Evolutionary conservation across 2,888 invertebrate genomes (phyloP), one percentile per base, ranked within the genome.

Genomic region (Ectemnius continuus): DNA sequence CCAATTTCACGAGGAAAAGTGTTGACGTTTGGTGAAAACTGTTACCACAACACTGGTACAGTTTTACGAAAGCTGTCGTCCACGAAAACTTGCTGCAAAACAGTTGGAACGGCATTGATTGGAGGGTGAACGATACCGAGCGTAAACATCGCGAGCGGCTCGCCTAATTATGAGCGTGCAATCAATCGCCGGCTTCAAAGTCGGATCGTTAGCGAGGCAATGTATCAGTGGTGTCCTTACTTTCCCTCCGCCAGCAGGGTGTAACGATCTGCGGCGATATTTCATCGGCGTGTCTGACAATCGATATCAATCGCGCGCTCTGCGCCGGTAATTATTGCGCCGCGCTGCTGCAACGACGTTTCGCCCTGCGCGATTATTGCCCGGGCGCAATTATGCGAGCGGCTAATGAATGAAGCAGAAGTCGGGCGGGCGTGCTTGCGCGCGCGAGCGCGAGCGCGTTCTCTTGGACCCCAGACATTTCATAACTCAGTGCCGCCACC

Each of bases 401-500:
- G 73, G 64, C 79, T 82, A 82, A 82, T 83, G 82, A 82, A 83
- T 83, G 83, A 80, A 83, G 70, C 76, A 74, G 83, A 78, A 76
- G 80, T 78, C 79, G 80, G 70, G 70, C 71, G 52, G 56, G 74
- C 68, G 59, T 36, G 8, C 8, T 5, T 1, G 36, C 36, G 36
- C 36, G 36, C 5, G 48, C 23, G n/a, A n/a, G 23, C 23, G 20
- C 20, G 20, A 20, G 20, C 20, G 20, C 20, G 1, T 2, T 8
- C 36, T 36, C 36, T 36, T 6, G 5, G 11, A 2, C 36, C 36
- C 36, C 56, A 26, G 18, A 47, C 71, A 72, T 78, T 78, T 82
- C 82, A 80, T 78, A 82, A 80, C 78, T 70, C 76, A 66, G 56
- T 14, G 68, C 75, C 75, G 73, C 82, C 11, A 11, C 36, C 8